These are phyloP conservation scores for Leptopilina boulardi DNA, from an alignment of 1,140 invertebrate genomes.

Conservation along the genomic window DNA sequence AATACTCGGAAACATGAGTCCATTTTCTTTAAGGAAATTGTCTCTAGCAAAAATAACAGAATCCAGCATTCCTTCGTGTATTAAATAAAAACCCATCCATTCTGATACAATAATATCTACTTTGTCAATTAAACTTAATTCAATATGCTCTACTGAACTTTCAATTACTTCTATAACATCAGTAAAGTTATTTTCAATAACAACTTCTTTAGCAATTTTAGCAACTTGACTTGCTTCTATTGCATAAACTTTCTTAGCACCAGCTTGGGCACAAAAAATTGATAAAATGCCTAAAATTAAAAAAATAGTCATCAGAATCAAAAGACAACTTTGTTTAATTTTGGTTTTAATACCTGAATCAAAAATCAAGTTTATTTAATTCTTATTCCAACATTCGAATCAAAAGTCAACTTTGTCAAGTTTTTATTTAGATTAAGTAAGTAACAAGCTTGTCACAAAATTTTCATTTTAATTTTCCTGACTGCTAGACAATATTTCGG, in stretches of 20 bases:
- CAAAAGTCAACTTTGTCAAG: too few relatives aligned
- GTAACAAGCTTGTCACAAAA: too few relatives aligned
- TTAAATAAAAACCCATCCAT: slow-evolving; percentile 99
- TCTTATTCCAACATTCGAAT: too few relatives aligned
- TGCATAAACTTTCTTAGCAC: slow-evolving; percentile 92
- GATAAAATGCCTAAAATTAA: slow-evolving; percentile 87
- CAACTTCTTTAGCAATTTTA: slow-evolving; percentile 88
- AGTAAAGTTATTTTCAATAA: slow-evolving; percentile 82
- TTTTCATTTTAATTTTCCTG: too few relatives aligned
- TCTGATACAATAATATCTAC: slow-evolving; percentile 98
- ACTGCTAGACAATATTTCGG: too few relatives aligned
- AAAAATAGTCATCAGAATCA: background rate
- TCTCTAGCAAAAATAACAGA: slow-evolving; percentile 94
- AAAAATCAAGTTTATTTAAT: too few relatives aligned
- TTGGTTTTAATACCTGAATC: too few relatives aligned
- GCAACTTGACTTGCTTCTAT: slow-evolving; percentile 94
- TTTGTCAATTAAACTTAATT: slow-evolving; percentile 82
- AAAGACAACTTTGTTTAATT: slow-evolving; percentile 31
- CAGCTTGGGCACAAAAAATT: slow-evolving; percentile 96
- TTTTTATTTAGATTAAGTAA: too few relatives aligned
- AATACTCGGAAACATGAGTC: slow-evolving; percentile 79
- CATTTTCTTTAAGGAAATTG: slow-evolving; percentile 85
- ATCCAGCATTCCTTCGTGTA: slow-evolving; percentile 99
- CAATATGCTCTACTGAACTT: slow-evolving; percentile 91
- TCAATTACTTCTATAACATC: slow-evolving; percentile 81